Evolutionary conservation across 2,888 invertebrate species (phyloP), one percentile per base, ranked within the genome.

Genomic region (Cerastis leucographa): DNA sequence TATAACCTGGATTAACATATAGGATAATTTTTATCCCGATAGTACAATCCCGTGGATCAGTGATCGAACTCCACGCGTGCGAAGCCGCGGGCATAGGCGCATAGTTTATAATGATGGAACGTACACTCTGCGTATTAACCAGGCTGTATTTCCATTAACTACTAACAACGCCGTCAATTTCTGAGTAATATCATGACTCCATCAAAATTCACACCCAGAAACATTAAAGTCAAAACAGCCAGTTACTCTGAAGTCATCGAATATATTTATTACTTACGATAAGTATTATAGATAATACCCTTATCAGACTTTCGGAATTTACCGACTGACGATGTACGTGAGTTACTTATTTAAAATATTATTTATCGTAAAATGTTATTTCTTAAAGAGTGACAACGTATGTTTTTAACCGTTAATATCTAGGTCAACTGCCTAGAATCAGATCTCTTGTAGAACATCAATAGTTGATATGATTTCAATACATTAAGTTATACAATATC

Each of bases 201-300:
- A 78, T 75, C 54, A 46, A 70, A 49, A 74, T 80, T 65, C 25
- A 12, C 66, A 51, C 40, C 0, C 7, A 35, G n/a, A 61, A 25
- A 44, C n/a, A 65, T 65, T 75, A 19, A 62, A 46, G 68, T 35
- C 40, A 44, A 76, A 61, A 56, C 44, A 29, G 35, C 19, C 11
- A 22, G 40, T 49, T 67, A 46, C 64, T 40, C 5, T 35, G 35
- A 85, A 75, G 69, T 25, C 51, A 69, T 49, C 59, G 12, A 64
- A 56, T 61, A 3, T 69, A 73, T 85, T 85, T 83, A 77, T 83
- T 76, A 14, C 68, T 61, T 65, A 17, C 35, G 69, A 84, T 83
- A 83, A 49, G 29, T 67, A 51, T 54, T 69, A 4, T 5, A 59
- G 83, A 83, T 83, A 85, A 22, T 35, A 35, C 61, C 46, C 17